Evolutionary conservation across 92 coral and sea anemone species (phyloP).

Genomic region (Diadumene lineata): DNA sequence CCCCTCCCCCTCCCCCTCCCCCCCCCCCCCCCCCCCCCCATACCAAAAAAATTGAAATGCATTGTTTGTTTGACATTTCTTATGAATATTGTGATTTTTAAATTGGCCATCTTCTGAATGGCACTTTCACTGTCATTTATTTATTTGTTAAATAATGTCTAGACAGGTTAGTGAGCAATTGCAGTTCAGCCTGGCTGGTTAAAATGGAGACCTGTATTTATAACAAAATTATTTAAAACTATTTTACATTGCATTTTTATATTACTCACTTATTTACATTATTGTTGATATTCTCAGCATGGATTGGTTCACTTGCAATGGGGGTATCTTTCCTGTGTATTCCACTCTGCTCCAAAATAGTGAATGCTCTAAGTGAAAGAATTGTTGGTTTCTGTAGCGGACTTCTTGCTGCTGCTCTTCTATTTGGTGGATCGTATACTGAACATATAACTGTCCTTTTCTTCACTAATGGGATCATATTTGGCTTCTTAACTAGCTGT

Average conservation of each 20-base stretch:
- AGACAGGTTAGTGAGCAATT: no score
- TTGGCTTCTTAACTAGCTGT: slow-evolving; percentile 46
- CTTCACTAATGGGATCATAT: slow-evolving; percentile 34
- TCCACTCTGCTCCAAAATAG: slow-evolving; percentile 33
- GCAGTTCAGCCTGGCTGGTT: no score
- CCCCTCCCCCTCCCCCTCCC: not conserved
- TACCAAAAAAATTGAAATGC: no score
- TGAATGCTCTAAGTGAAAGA: slow-evolving; percentile 35
- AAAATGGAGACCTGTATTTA: no score
- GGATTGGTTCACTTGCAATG: slow-evolving; percentile 61
- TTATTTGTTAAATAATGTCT: no score
- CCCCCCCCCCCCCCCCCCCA: not conserved
- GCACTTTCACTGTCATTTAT: no score
- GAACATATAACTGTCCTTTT: slow-evolving; percentile 23
- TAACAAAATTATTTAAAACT: not conserved
- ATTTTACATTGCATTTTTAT: not conserved
- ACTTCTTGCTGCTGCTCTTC: slow-evolving; percentile 10
- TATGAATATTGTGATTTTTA: no score
- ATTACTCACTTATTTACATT: not conserved
- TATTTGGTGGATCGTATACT: slow-evolving; percentile 38
- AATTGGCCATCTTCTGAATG: no score
- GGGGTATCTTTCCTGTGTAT: slow-evolving; percentile 27
- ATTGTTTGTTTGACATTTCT: no score
- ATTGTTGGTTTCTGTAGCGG: slow-evolving; percentile 31
- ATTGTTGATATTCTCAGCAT: slow-evolving; percentile 29